Conservation (phyloP, 2,888 invertebrate species). For the Drosophila antonietae region DNA sequence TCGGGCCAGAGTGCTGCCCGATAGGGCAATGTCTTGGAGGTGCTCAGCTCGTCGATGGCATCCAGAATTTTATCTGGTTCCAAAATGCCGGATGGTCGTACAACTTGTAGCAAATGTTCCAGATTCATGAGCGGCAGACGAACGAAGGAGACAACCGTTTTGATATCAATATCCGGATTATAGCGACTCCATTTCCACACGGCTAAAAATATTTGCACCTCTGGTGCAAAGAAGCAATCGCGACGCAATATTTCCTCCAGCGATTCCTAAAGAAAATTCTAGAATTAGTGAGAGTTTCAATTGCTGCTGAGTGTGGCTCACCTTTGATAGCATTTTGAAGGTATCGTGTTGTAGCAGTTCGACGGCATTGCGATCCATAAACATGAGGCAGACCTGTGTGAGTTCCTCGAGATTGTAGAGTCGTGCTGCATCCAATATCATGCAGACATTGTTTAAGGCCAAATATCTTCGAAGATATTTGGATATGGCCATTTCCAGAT, state of each 20-base stretch:
- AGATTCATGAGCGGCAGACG: conserved; percentile 95
- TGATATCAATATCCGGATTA: conserved; percentile 87
- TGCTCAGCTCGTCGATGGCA: conserved; percentile 95
- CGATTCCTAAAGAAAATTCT: conserved; percentile 84
- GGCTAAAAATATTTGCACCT: conserved; percentile 97
- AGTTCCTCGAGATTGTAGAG: conserved; percentile 88
- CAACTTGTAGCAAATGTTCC: conserved; percentile 94
- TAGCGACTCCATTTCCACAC: conserved; percentile 94
- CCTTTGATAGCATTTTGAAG: conserved; percentile 93
- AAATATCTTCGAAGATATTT: conserved; percentile 96
- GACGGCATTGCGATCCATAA: conserved; percentile 94
- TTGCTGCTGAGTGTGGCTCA: conserved; percentile 26
- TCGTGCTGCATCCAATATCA: conserved; percentile 95
- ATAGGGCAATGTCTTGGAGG: conserved; percentile 92
- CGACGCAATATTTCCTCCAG: conserved; percentile 93
- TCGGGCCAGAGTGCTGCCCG: conserved; percentile 93
- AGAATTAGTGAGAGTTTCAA: background rate
- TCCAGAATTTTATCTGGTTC: conserved; percentile 96
- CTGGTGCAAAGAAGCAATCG: conserved; percentile 98
- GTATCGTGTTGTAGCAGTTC: conserved; percentile 94
- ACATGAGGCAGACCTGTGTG: conserved; percentile 93
- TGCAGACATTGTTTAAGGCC: conserved; percentile 94
- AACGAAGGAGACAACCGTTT: conserved; percentile 87
- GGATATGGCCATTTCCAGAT: conserved; percentile 95
- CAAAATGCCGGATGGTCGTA: conserved; percentile 94